phyloP scores from a whole-genome alignment of 2,797 vertebrate species.

The Antrozous pallidus region DNA sequence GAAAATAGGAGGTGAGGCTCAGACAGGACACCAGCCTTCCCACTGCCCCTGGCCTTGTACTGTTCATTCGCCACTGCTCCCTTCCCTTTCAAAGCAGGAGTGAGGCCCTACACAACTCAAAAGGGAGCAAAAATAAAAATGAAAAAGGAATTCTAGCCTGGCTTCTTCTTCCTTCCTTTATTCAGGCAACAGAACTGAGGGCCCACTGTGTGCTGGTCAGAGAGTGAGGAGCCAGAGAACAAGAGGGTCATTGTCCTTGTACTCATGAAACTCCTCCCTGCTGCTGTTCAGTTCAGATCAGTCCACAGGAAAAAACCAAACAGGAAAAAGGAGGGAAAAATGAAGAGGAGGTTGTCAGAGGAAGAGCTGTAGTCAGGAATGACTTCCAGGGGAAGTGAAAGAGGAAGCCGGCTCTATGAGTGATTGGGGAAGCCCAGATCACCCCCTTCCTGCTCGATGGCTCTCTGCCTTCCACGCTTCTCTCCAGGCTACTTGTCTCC shows the following conservation, averaged over 20 bases:
- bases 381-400: not conserved
- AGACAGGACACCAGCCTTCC: not conserved
- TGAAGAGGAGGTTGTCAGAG: not conserved
- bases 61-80: rapidly evolving
- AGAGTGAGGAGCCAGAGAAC: not conserved
- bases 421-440: not conserved
- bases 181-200: not conserved
- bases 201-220: not conserved
- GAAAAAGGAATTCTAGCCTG: not conserved
- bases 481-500: not conserved
- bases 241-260: not conserved
- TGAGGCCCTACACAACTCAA: not conserved
- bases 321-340: not conserved
- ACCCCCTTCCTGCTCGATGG: not conserved
- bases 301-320: not conserved
- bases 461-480: not conserved
- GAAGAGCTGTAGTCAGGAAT: not conserved
- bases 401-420: not conserved
- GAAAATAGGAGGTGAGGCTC: not conserved
- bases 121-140: not conserved
- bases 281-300: not conserved
- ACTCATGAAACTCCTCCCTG: not conserved
- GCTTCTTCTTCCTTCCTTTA: not conserved
- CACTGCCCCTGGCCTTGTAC: not conserved
- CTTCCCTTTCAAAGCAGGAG: not conserved